A percentile compares a stretch with the other conserved stretches of the same genome.
Evolutionary conservation across 1,140 invertebrate species (phyloP).

Genomic region (Platyscapa corneri): DNA sequence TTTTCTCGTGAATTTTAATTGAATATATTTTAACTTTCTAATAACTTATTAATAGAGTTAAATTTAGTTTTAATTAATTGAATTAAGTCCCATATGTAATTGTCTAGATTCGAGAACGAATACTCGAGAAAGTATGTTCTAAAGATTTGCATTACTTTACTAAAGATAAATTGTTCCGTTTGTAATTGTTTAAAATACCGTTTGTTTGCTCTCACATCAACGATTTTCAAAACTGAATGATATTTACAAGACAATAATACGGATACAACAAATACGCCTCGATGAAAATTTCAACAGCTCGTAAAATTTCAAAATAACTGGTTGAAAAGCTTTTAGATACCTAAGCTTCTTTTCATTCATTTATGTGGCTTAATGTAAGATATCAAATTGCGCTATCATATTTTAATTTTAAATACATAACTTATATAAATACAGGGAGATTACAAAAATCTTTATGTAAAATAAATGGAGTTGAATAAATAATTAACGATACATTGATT

Average conservation of each 20-base stretch:
- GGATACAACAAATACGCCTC: neutral
- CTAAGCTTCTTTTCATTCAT: neutral
- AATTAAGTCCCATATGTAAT: neutral
- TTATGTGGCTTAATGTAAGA: neutral
- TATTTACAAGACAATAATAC: too few species aligned
- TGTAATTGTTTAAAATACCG: too few species aligned
- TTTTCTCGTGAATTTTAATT: slow-evolving; percentile 13
- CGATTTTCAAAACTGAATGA: too few species aligned
- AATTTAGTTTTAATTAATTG: neutral
- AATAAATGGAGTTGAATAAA: neutral
- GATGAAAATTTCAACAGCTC: neutral
- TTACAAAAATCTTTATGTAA: neutral
- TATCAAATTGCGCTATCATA: neutral
- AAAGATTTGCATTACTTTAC: too few species aligned
- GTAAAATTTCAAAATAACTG: neutral
- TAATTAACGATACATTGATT: neutral
- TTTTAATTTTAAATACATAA: neutral
- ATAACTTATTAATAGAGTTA: neutral
- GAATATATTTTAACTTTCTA: neutral
- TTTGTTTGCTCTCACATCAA: too few species aligned
- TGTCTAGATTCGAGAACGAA: neutral
- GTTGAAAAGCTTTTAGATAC: neutral
- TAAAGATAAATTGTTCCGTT: too few species aligned
- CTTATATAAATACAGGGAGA: neutral
- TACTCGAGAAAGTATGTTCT: neutral